Evolutionary conservation across 2,888 invertebrate species (phyloP), one percentile per base, ranked within the genome.

Genomic region (Dasysyrphus tricinctus): DNA sequence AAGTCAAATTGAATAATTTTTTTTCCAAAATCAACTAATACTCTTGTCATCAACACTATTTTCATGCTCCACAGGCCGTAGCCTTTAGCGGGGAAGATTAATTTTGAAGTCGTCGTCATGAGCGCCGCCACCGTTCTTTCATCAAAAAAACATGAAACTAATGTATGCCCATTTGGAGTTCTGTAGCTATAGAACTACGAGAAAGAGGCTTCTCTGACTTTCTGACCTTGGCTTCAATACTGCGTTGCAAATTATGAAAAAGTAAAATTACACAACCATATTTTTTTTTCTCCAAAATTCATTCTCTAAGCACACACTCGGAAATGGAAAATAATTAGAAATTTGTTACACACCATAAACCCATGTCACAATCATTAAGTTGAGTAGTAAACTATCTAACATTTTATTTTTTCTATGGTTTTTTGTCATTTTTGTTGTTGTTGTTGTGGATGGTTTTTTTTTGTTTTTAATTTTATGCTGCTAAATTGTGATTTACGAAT

Each of bases 261-360:
- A 69, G 56, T 34, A 57, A 75, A 9, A 37, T 24, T 14, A 24
- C 4, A 8, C 14, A 37, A 39, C n/a, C 19, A 49, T 67, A 11
- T 37, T 39, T 75, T 63, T 37, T 80, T 69, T 37, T 69, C 9
- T 47, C 57, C 29, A 42, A 69, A 57, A 57, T 11, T 72, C 11
- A n/a, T 57, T 82, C 75, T 59, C 75, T 59, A 61, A 82, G 78
- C 74, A 86, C 74, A 86, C 86, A 79, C 24, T 86, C 86, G 86
- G 86, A 86, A 86, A 82, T 75, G 82, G 74, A 59, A 61, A 67
- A 82, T 79, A 79, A 86, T 86, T 44, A 16, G 63, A 69, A 86
- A 79, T 86, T 78, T 51, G 82, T 79, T 81, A 86, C 86, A 86
- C 72, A 51, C 57, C 63, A 85, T 81, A 81, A 85, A 24, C 39